A percentile compares a stretch with the other conserved stretches of the same genome.
phyloP scores from a whole-genome alignment of 2,888 invertebrate genomes.

The Stenchaetothrips biformis region DNA sequence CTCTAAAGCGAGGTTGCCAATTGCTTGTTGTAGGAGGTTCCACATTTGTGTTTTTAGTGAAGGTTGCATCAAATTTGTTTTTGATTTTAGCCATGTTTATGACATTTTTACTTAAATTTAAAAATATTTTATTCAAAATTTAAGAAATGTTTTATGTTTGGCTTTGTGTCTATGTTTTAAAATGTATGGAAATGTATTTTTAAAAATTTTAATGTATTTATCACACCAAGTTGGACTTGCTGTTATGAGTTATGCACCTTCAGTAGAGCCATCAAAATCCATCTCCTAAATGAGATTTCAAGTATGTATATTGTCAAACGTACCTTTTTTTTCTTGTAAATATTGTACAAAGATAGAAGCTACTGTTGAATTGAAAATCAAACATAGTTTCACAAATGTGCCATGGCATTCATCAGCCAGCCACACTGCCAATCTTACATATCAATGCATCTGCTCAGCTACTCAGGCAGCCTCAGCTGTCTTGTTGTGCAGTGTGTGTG shows the following conservation, averaged over 20 bases:
- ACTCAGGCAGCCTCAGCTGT: background rate
- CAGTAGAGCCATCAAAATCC: background rate
- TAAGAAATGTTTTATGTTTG: background rate
- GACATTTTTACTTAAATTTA: background rate
- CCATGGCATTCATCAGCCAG: constrained; percentile 17
- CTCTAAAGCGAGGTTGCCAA: background rate
- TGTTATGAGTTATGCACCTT: constrained; percentile 7
- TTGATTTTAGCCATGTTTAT: background rate
- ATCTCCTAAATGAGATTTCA: background rate
- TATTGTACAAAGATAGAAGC: constrained; percentile 2
- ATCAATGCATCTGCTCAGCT: background rate
- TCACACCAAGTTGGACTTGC: background rate
- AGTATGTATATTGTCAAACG: constrained; percentile 17
- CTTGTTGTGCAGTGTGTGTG: constrained; percentile 12
- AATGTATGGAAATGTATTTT: background rate
- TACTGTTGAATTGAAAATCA: background rate
- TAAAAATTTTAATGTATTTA: background rate
- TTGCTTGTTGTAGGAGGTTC: background rate
- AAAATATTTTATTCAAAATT: background rate
- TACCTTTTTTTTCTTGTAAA: constrained; percentile 1
- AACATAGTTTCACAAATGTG: background rate
- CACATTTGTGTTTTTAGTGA: background rate
- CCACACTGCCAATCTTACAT: constrained; percentile 12
- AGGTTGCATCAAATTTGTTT: background rate
- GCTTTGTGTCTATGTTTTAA: background rate